Percentiles rank a stretch among this genome's conserved stretches.
phyloP scores from a whole-genome alignment of 2,797 vertebrate species.

The Scolopax bukidnonensis region DNA sequence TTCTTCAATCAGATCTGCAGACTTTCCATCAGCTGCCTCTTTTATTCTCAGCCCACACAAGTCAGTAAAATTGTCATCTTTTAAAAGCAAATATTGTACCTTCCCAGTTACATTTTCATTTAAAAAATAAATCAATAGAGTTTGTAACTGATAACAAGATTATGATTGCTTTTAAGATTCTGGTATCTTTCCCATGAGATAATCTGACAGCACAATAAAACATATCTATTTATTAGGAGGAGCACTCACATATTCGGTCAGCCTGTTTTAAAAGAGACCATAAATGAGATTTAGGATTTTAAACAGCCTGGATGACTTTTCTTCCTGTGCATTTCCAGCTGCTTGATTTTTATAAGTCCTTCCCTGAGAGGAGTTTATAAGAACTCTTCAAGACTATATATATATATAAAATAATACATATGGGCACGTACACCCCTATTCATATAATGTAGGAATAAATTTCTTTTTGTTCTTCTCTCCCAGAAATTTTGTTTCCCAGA shows the following conservation, averaged over 20 bases:
- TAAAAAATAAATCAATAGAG: slow-evolving; percentile 50
- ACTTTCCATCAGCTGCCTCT: slow-evolving; percentile 2
- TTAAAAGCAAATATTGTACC: slow-evolving; percentile 61
- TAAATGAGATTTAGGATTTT: slow-evolving; percentile 30
- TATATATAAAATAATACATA: too few relatives aligned
- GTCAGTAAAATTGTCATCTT: slow-evolving; percentile 50
- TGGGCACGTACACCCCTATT: fast-evolving
- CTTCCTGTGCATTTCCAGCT: background rate
- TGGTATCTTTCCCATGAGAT: slow-evolving; percentile 7
- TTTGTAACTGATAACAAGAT: slow-evolving; percentile 55
- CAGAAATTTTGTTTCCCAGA: too few relatives aligned
- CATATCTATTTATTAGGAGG: slow-evolving; percentile 46
- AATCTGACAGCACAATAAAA: slow-evolving; percentile 45
- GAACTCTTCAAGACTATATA: background rate
- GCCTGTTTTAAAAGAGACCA: background rate
- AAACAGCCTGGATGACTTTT: background rate
- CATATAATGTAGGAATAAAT: background rate
- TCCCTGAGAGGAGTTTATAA: background rate
- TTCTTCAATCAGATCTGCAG: slow-evolving; percentile 24
- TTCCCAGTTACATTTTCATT: slow-evolving; percentile 45
- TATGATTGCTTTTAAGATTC: slow-evolving; percentile 51
- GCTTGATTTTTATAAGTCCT: background rate
- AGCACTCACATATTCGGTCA: slow-evolving; percentile 7
- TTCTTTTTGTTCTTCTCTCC: background rate
- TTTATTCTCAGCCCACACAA: slow-evolving; percentile 36